Base-by-base conservation (phyloP, 1,140 invertebrate species). In the Eueides isabella region DNA sequence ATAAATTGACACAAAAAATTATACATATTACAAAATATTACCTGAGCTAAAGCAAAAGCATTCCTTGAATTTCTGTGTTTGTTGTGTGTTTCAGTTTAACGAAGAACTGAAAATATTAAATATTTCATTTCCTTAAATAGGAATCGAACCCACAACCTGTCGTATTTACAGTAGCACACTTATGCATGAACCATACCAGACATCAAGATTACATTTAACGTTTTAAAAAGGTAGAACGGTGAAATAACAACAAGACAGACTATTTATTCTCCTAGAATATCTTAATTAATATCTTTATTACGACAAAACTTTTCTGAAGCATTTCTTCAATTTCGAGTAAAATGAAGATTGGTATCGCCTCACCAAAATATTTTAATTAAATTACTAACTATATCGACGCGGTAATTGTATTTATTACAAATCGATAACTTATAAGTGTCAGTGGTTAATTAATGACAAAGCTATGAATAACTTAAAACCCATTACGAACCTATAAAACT, bases 391-490 rank as follows among this genome's bases (percentile, higher is more conserved):
- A 55, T 26, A 55, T 55, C 7, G 23, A 12, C 48, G 9, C 11
- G 11, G 48, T 55, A 55, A 55, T 55, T 55, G 48, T 55, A 55
- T 55, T 55, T 55, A 55, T 55, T 55, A 26, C 19, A 7, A 55
- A 55, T 55, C 48, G 48, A 55, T 55, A 55, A 55, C 19, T 55
- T 12, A 55, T 23, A 26, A 55, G 23, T 55, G 48, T 55, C 48
- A 55, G 48, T 3, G 2, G 23, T 55, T 55, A 55, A 55, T 55
- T 55, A 55, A 55, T 55, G 48, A 55, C 48, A 55, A 55, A 55
- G 19, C 23, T 26, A 55, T 55, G 48, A 55, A 55, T 55, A 55
- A 55, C 48, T 55, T 55, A 26, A 55, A 55, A 55, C 48, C 48
- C 48, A 55, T 55, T 55, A 55, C 48, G 9, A 1, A 11, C 48